These are phyloP conservation scores for Ianthella basta DNA, from an alignment of 37 sponge, comb jelly and placozoan species.

Conservation along the genomic window DNA sequence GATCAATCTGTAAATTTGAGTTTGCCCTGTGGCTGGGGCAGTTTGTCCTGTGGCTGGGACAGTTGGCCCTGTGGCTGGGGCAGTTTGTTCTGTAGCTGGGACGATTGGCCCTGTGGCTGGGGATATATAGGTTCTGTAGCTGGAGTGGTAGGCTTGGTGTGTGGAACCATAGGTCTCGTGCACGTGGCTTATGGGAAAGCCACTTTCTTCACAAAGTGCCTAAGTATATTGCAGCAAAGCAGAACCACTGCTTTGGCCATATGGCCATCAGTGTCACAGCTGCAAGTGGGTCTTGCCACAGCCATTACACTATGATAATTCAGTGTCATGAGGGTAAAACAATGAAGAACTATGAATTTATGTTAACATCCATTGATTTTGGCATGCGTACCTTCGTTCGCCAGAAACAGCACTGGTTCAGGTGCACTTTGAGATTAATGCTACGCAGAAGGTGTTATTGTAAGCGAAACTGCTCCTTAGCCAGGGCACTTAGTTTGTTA, in stretches of 20 bases:
- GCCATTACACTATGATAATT: background rate
- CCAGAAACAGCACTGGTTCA: no score
- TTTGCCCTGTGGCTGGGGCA: constrained; percentile 18
- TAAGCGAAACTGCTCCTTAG: background rate
- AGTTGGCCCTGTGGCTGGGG: background rate
- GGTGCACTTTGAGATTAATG: no score
- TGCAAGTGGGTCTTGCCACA: background rate
- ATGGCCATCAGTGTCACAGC: background rate
- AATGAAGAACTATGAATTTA: constrained; percentile 11
- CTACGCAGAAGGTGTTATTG: no score
- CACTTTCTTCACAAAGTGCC: background rate
- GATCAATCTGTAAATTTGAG: background rate
- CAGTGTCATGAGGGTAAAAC: background rate
- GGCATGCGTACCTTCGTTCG: no score
- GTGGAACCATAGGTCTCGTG: background rate
- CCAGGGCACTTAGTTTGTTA: background rate
- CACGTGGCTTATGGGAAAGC: background rate
- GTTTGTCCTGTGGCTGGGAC: constrained; percentile 13
- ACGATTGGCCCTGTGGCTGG: constrained; percentile 3
- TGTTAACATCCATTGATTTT: background rate
- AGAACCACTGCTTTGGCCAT: background rate
- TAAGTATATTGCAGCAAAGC: background rate
- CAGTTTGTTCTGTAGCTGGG: background rate
- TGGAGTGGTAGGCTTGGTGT: background rate
- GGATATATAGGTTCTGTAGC: background rate